Percentiles rank a stretch among this genome's conserved stretches.
phyloP scores from a whole-genome alignment of 2,113 vertebrate species.

The Melanerpes aurifrons region DNA sequence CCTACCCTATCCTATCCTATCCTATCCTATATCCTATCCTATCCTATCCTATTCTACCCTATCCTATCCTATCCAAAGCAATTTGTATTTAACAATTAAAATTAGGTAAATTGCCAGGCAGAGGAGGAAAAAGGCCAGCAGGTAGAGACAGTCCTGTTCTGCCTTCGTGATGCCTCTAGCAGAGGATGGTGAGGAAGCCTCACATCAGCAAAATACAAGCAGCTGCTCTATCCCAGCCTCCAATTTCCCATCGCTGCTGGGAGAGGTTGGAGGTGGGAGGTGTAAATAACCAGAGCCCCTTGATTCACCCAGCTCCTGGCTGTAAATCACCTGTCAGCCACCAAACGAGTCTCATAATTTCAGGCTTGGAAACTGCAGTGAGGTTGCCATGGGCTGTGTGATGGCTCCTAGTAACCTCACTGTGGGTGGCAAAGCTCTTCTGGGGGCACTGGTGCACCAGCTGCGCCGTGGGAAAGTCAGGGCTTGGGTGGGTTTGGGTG shows the following conservation, averaged over 20 bases:
- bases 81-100: not conserved
- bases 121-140: not conserved
- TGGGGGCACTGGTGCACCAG: fast-evolving
- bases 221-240: not conserved
- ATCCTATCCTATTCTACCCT: no score
- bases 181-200: not conserved
- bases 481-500: not conserved
- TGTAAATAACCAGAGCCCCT: not conserved
- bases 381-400: not conserved
- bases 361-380: not conserved
- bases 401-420: not conserved
- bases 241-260: not conserved
- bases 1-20: no score
- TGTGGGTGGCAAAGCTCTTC: not conserved
- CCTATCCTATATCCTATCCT: no score
- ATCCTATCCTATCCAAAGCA: no score
- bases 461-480: not conserved
- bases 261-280: not conserved
- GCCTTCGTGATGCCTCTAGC: not conserved
- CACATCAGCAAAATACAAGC: not conserved
- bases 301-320: not conserved
- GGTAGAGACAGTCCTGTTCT: not conserved
- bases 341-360: not conserved
- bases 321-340: not conserved
- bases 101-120: not conserved